These are phyloP conservation scores for Nasonia vitripennis DNA, from an alignment of 1,140 invertebrate genomes.

Conservation along the genomic window DNA sequence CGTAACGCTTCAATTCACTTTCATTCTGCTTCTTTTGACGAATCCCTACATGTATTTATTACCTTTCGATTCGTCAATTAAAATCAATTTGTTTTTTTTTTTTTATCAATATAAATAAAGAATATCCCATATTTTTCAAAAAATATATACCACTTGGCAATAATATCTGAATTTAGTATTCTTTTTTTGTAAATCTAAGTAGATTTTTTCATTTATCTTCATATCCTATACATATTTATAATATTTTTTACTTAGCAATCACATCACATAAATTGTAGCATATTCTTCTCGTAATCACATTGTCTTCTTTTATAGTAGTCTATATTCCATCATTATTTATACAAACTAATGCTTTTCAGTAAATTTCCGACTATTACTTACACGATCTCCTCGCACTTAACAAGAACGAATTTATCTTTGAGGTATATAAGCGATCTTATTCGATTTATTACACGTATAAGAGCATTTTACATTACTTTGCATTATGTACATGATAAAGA, in stretches of 20 bases:
- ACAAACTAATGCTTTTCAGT: not conserved
- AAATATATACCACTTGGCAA: slow-evolving; percentile 65
- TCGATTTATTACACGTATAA: slow-evolving; percentile 34
- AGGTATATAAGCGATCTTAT: slow-evolving; percentile 39
- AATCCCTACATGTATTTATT: slow-evolving; percentile 15
- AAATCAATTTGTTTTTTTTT: slow-evolving; percentile 17
- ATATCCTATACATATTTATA: slow-evolving; percentile 40
- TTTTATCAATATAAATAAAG: slow-evolving; percentile 37
- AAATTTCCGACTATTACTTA: slow-evolving; percentile 16
- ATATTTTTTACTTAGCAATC: slow-evolving; percentile 11
- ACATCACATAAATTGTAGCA: slow-evolving; percentile 21
- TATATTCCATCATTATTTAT: slow-evolving; percentile 24
- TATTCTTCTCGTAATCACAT: slow-evolving; percentile 3
- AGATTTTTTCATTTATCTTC: slow-evolving; percentile 23
- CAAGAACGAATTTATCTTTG: slow-evolving; percentile 36
- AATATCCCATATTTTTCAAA: slow-evolving; percentile 58
- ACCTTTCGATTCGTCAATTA: not conserved
- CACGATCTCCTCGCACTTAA: not conserved
- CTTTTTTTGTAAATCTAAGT: slow-evolving; percentile 24
- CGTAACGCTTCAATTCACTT: slow-evolving; percentile 36
- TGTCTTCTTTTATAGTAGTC: not conserved
- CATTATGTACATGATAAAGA: slow-evolving; percentile 60
- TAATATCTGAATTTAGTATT: not conserved
- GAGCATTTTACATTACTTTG: slow-evolving; percentile 53
- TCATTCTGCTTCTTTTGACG: slow-evolving; percentile 22